Conservation (phyloP, 2,888 invertebrate species). For the Tetropium fuscum region DNA sequence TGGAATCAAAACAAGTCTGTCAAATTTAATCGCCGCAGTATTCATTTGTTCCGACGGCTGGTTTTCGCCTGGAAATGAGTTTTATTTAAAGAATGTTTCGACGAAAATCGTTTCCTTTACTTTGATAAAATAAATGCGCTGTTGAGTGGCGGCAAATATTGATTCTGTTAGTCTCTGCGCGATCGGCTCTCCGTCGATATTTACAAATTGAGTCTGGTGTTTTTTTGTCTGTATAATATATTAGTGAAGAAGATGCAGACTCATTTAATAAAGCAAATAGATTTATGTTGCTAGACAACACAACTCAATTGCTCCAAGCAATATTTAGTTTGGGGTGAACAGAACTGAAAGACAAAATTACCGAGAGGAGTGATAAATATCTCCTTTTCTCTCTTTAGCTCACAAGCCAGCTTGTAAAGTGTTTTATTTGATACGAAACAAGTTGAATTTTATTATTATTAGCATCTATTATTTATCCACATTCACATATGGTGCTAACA, state of each 20-base stretch:
- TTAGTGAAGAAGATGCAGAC: neutral
- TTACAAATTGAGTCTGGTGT: conserved; percentile 8
- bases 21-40: conserved; percentile 12
- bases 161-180: conserved; percentile 23
- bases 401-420: too few relatives aligned
- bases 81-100: conserved; percentile 10
- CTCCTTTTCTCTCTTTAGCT: too few relatives aligned
- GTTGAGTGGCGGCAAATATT: conserved; percentile 23
- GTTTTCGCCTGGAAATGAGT: conserved; percentile 21
- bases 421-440: too few relatives aligned
- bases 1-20: conserved; percentile 21
- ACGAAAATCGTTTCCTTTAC: conserved; percentile 11
- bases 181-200: conserved; percentile 9
- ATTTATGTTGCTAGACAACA: neutral
- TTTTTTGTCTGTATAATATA: conserved; percentile 5
- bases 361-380: neutral
- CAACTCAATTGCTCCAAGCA: neutral
- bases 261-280: neutral
- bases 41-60: conserved; percentile 21
- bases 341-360: neutral
- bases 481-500: too few relatives aligned
- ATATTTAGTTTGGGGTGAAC: neutral
- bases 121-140: conserved; percentile 18
- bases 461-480: too few relatives aligned
- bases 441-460: too few relatives aligned